A percentile compares a stretch with the other conserved stretches of the same genome.
Conservation (phyloP, 2,797 vertebrate genomes). For the Sphaeramia orbicularis region DNA sequence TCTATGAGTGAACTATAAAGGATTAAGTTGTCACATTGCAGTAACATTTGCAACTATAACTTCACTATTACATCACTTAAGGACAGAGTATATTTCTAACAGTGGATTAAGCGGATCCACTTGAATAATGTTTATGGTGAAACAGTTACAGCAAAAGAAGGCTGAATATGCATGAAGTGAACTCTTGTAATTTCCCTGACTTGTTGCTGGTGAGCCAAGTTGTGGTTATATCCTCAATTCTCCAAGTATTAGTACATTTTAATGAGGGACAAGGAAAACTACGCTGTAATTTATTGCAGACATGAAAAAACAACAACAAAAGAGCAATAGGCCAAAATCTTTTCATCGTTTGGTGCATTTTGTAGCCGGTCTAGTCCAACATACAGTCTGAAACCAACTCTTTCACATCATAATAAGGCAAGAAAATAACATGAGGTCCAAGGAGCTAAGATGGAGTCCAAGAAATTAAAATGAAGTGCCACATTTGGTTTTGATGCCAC, state of each 20-base stretch:
- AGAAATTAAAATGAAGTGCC: conserved; percentile 14
- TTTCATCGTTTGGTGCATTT: conserved; percentile 17
- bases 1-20: too few relatives aligned
- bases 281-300: conserved; percentile 33
- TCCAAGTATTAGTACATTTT: conserved; percentile 17
- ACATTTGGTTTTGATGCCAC: conserved; percentile 20
- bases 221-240: conserved; percentile 15
- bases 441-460: too few relatives aligned
- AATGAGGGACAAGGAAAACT: conserved; percentile 15
- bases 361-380: not conserved
- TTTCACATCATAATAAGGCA: conserved; percentile 6
- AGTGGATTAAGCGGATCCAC: too few relatives aligned
- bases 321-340: conserved; percentile 22
- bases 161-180: conserved; percentile 8
- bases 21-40: too few relatives aligned
- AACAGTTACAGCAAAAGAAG: conserved; percentile 7
- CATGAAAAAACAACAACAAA: conserved; percentile 22
- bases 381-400: not conserved
- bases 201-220: conserved; percentile 15
- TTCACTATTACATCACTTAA: too few relatives aligned
- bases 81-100: too few relatives aligned
- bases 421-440: too few relatives aligned
- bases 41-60: too few relatives aligned
- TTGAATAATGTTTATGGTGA: too few relatives aligned
- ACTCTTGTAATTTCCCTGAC: not conserved